Base-by-base conservation (phyloP, 2,888 invertebrate species). In the Lasioglossum vierecki region DNA sequence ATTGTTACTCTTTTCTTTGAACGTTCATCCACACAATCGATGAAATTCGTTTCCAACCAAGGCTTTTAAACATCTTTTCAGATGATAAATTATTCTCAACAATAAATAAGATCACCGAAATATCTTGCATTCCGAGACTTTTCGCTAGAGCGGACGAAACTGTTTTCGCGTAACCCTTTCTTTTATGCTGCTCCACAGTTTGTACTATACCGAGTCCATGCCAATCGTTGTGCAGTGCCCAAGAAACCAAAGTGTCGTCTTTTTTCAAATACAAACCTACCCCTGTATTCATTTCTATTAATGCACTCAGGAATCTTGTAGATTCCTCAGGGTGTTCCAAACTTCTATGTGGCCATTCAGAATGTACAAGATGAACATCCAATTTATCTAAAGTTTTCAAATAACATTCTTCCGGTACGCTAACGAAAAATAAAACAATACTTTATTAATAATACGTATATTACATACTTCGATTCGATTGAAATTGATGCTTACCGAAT, bases 151-250 rank as follows among this genome's bases (percentile, higher is more conserved):
- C 88, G 90, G 94, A 93, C 4, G 92, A 90, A 30, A 95, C 91
- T 39, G 94, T 86, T 84, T 89, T 91, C 6, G 93, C 95, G 84
- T 95, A 95, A 41, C 95, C 95, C 83, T 92, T 95, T 70, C 93
- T 89, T 83, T 90, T 94, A 79, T 95, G 90, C 30, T 91, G 88
- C 4, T 94, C 92, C 11, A 92, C 84, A 2, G 95, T 95, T 83
- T 95, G 95, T 44, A 95, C 89, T 9, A 94, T 89, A 30, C 93
- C 93, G 63, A 95, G 73, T 35, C 93, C 94, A 30, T 94, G 93
- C 78, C 93, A 92, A 49, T 93, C 93, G 79, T 93, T 93, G 76
- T 93, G 93, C 30, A 95, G 70, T 18, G 90, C 91, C 95, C 95
- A 95, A 15, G 95, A 93, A 9, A 95, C 91, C 72, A 95, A 85